A percentile compares a stretch with the other conserved stretches of the same genome.
These are phyloP conservation scores for Sprattus sprattus DNA, from an alignment of 2,113 vertebrate genomes.

Conservation along the genomic window DNA sequence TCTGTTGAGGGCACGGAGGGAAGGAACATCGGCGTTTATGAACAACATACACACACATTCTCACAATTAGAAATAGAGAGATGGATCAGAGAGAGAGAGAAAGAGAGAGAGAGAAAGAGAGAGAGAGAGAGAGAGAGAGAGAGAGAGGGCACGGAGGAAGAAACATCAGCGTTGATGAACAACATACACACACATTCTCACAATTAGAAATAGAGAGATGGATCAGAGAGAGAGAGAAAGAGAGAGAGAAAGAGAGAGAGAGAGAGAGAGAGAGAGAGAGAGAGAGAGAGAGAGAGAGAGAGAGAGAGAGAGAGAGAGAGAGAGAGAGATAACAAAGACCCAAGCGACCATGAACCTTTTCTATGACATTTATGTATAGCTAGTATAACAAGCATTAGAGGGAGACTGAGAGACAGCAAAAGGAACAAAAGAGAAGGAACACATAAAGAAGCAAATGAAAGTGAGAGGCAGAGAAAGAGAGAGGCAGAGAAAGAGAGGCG, in stretches of 20 bases:
- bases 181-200: too few relatives aligned
- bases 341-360: background rate
- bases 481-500: background rate
- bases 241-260: too few relatives aligned
- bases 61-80: too few relatives aligned
- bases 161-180: background rate
- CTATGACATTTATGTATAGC: background rate
- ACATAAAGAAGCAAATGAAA: background rate
- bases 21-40: background rate
- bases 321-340: background rate
- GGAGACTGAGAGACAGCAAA: background rate
- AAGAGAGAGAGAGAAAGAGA: too few relatives aligned
- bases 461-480: background rate
- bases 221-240: too few relatives aligned
- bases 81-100: too few relatives aligned
- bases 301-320: background rate
- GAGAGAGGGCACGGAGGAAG: slow-evolving; percentile 29
- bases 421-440: background rate
- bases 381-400: background rate
- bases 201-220: too few relatives aligned
- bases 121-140: too few relatives aligned
- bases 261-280: too few relatives aligned
- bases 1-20: slow-evolving; percentile 68
- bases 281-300: background rate
- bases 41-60: too few relatives aligned